These are phyloP conservation scores for Falco punctatus DNA, from an alignment of 2,113 vertebrate species.

Conservation along the genomic window DNA sequence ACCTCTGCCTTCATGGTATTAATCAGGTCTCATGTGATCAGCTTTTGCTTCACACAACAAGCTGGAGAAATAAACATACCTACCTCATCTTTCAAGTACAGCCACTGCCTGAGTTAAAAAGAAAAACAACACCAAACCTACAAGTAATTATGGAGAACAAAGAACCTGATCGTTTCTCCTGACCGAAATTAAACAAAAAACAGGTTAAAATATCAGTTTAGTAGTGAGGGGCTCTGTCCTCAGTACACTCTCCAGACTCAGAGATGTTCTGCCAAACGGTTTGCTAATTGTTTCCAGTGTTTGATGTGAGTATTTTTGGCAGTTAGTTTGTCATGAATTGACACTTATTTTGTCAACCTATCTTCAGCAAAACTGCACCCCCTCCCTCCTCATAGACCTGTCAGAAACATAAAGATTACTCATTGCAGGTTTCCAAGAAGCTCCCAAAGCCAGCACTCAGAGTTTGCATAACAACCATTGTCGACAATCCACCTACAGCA, in stretches of 20 bases:
- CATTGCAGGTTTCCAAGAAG: constrained; percentile 63
- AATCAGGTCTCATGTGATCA: neutral
- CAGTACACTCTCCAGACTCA: neutral
- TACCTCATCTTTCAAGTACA: neutral
- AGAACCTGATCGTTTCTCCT: neutral
- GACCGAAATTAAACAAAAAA: neutral
- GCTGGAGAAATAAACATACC: neutral
- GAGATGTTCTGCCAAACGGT: neutral
- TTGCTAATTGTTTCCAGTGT: constrained; percentile 33
- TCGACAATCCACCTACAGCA: constrained; percentile 63
- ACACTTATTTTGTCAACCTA: constrained; percentile 68
- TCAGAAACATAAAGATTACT: constrained; percentile 60
- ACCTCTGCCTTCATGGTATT: neutral
- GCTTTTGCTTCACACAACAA: neutral
- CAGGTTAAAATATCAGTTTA: neutral
- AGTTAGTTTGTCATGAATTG: constrained; percentile 59
- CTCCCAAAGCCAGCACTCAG: neutral
- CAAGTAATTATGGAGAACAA: neutral
- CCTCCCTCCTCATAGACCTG: constrained; percentile 54
- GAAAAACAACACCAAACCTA: neutral
- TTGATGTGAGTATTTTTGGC: constrained; percentile 43
- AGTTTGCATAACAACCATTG: constrained; percentile 55
- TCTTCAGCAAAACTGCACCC: constrained; percentile 60
- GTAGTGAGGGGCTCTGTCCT: neutral
- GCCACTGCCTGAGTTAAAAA: neutral